A percentile compares a stretch with the other conserved stretches of the same genome.
Evolutionary conservation across 2,888 invertebrate species (phyloP).

Genomic region (Drosophila colorata): DNA sequence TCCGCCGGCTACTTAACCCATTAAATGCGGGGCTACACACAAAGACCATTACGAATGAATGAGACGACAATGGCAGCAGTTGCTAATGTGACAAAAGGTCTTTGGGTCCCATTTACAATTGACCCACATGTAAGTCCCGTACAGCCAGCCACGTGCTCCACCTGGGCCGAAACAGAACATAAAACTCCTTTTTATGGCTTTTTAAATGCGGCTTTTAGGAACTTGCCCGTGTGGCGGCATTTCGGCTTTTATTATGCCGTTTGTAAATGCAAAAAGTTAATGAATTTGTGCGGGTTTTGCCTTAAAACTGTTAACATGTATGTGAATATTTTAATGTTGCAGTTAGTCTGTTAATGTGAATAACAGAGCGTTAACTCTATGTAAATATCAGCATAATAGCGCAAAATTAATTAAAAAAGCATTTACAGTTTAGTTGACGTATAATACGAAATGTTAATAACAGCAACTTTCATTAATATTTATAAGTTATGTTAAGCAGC

Average conservation of each 20-base stretch:
- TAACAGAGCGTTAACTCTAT: too few species aligned
- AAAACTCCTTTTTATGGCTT: conserved; percentile 60
- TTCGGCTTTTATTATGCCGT: conserved; percentile 12
- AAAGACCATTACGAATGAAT: conserved; percentile 53
- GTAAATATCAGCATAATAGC: too few species aligned
- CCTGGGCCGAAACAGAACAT: conserved; percentile 45
- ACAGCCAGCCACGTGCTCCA: conserved; percentile 6
- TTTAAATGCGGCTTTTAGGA: conserved; percentile 74
- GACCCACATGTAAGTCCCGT: conserved; percentile 58
- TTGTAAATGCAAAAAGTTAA: conserved; percentile 30
- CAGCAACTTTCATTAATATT: too few species aligned
- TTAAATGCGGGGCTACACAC: conserved; percentile 51
- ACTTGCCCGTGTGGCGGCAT: conserved; percentile 21
- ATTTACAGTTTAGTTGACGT: too few species aligned
- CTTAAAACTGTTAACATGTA: neutral
- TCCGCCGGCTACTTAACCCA: conserved; percentile 60
- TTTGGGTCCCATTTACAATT: conserved; percentile 71
- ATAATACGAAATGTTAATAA: too few species aligned
- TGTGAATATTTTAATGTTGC: neutral
- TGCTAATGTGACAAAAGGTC: conserved; percentile 72
- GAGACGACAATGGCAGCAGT: conserved; percentile 37
- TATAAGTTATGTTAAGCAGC: too few species aligned
- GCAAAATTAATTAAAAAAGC: too few species aligned
- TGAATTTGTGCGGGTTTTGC: conserved; percentile 7
- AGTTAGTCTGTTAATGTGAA: neutral